Percentiles rank a stretch among this genome's conserved stretches.
phyloP scores from a whole-genome alignment of 2,113 vertebrate species.

The Daphoenositta chrysoptera region DNA sequence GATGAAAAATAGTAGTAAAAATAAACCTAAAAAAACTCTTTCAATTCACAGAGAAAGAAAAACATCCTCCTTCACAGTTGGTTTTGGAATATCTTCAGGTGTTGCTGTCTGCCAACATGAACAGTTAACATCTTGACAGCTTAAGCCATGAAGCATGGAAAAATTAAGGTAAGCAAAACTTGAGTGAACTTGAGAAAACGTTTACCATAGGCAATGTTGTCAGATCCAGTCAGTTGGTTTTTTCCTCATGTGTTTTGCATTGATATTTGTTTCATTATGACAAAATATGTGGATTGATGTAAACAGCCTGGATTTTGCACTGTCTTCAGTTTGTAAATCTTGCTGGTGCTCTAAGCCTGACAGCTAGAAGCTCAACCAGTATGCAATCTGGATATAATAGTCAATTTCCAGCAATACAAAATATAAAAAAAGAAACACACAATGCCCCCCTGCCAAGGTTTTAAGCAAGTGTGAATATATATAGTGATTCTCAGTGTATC shows the following conservation, averaged over 20 bases:
- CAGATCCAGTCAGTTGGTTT: not conserved
- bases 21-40: accelerated
- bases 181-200: not conserved
- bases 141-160: not conserved
- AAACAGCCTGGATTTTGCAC: not conserved
- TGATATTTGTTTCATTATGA: not conserved
- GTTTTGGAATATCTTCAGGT: not conserved
- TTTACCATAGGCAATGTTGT: not conserved
- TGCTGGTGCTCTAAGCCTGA: not conserved
- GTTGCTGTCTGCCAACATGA: not conserved
- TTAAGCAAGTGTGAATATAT: not conserved
- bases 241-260: not conserved
- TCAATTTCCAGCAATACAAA: not conserved
- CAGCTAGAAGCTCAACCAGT: not conserved
- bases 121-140: not conserved
- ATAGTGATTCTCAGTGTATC: not conserved
- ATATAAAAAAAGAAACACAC: not conserved
- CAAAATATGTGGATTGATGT: not conserved
- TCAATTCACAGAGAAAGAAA: not conserved
- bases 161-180: not conserved
- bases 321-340: not conserved
- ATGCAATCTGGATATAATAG: not conserved
- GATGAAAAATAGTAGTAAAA: not conserved
- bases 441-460: accelerated
- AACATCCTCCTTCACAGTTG: not conserved